phyloP scores from a whole-genome alignment of 2,888 invertebrate species.

The Allygus modestus region DNA sequence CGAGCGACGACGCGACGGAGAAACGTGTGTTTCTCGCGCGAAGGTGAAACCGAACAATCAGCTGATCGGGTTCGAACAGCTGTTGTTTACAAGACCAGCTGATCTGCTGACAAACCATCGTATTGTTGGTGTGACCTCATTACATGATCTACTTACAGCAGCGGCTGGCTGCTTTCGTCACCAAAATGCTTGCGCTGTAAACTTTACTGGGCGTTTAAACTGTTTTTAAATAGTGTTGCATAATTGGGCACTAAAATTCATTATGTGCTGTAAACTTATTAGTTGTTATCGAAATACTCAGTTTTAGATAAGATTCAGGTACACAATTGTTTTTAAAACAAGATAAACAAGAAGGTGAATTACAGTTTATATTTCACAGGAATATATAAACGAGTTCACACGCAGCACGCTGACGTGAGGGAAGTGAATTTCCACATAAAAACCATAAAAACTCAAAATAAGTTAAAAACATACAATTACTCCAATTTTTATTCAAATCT shows the following conservation, averaged over 20 bases:
- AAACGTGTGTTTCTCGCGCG: conserved; percentile 19
- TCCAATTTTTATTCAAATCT: too few relatives aligned
- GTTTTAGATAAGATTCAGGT: too few relatives aligned
- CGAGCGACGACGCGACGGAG: neutral
- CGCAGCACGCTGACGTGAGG: too few relatives aligned
- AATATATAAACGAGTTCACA: too few relatives aligned
- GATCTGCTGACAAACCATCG: conserved; percentile 21
- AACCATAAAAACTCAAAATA: too few relatives aligned
- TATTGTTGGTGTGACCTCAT: conserved; percentile 41
- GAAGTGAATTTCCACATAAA: too few relatives aligned
- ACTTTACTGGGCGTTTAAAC: neutral
- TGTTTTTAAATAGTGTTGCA: conserved; percentile 4
- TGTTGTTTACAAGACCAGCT: conserved; percentile 29
- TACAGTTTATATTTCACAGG: too few relatives aligned
- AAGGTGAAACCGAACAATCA: neutral
- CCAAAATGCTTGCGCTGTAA: neutral
- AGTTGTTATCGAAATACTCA: too few relatives aligned
- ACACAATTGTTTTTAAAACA: too few relatives aligned
- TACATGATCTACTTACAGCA: neutral
- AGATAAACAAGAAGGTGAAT: too few relatives aligned
- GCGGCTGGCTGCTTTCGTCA: neutral
- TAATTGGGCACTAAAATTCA: neutral
- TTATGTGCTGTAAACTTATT: neutral
- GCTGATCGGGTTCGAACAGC: neutral
- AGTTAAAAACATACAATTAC: too few relatives aligned